phyloP scores from a whole-genome alignment of 2,113 vertebrate species.

The Sialia sialis region DNA sequence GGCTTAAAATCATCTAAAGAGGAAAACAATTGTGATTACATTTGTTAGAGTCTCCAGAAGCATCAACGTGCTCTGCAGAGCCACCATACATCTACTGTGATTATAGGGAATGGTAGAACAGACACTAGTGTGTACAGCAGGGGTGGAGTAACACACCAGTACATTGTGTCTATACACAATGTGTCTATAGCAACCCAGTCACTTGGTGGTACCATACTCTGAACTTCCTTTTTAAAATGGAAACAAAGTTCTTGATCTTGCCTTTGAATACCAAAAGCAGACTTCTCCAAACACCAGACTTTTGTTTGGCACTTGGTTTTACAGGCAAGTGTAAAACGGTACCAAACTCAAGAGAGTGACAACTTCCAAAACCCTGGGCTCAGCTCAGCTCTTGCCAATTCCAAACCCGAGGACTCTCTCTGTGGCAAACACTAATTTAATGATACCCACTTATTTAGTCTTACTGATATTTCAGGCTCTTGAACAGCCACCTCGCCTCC shows the following conservation, averaged over 20 bases:
- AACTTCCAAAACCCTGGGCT: background rate
- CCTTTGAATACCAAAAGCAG: background rate
- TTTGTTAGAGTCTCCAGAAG: background rate
- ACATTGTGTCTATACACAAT: accelerated
- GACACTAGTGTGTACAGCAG: background rate
- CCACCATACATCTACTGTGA: background rate
- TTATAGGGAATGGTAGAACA: background rate
- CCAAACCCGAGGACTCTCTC: background rate
- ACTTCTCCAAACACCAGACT: background rate
- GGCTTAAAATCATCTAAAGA: conserved; percentile 96
- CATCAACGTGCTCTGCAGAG: background rate
- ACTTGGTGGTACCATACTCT: background rate
- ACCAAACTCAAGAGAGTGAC: background rate
- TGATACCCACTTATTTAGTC: background rate
- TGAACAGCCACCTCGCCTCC: background rate
- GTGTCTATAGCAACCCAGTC: no score
- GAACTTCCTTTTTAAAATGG: background rate
- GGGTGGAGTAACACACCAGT: background rate
- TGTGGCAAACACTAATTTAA: background rate
- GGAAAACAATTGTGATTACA: background rate
- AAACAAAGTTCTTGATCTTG: background rate
- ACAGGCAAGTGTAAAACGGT: background rate
- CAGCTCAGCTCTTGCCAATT: background rate
- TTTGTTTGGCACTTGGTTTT: background rate
- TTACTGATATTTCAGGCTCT: background rate